Evolutionary conservation across 2,113 vertebrate species (phyloP).

Genomic region (Mustela lutreola): DNA sequence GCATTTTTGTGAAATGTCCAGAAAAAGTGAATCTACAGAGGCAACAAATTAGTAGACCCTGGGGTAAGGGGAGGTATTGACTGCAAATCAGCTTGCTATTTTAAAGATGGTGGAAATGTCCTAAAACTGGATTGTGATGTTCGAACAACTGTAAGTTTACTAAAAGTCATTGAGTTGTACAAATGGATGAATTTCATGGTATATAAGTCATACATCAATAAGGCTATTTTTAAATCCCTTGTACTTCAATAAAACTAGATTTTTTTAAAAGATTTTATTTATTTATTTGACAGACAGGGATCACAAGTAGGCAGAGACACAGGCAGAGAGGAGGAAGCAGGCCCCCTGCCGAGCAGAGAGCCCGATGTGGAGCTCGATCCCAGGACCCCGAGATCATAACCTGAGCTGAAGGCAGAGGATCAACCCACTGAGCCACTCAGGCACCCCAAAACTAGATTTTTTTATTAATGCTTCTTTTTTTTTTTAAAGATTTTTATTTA

Average conservation of each 20-base stretch:
- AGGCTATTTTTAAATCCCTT: not conserved
- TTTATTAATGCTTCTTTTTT: too few relatives aligned
- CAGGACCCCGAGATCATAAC: too few relatives aligned
- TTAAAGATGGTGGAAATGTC: not conserved
- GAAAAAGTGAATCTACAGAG: not conserved
- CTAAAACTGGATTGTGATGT: not conserved
- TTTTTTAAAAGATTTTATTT: not conserved
- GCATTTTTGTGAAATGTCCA: not conserved
- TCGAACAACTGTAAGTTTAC: not conserved
- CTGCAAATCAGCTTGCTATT: slow-evolving; percentile 20
- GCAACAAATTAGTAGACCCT: not conserved
- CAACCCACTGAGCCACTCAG: too few relatives aligned
- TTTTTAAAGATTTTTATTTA: too few relatives aligned
- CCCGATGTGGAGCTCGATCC: too few relatives aligned
- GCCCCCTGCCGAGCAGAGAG: too few relatives aligned
- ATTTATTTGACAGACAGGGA: too few relatives aligned
- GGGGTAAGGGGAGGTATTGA: not conserved
- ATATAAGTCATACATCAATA: not conserved
- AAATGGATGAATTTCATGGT: not conserved
- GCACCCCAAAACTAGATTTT: not conserved
- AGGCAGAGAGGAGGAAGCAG: too few relatives aligned
- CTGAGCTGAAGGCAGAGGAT: too few relatives aligned
- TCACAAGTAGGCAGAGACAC: too few relatives aligned
- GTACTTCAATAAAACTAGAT: not conserved
- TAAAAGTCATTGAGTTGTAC: not conserved